A percentile compares a stretch with the other conserved stretches of the same genome.
These are phyloP conservation scores for Chymomyza caudatula DNA, from an alignment of 2,888 invertebrate species.

Conservation along the genomic window DNA sequence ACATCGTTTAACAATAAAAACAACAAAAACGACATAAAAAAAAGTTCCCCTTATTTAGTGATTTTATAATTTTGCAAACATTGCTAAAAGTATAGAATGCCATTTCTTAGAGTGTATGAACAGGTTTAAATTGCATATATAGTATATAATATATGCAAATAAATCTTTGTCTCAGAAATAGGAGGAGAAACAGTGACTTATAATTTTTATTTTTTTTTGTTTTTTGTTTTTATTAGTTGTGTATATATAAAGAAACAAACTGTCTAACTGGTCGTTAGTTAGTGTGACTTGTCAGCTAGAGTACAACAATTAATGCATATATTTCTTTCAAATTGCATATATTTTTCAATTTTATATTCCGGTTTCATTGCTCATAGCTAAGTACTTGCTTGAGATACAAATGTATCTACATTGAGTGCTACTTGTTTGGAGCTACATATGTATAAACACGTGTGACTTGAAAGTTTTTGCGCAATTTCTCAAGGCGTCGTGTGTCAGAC, in stretches of 20 bases:
- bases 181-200: background rate
- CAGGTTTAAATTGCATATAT: conserved; percentile 11
- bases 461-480: background rate
- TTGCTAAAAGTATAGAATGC: background rate
- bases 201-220: background rate
- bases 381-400: background rate
- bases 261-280: background rate
- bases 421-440: background rate
- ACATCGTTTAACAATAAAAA: background rate
- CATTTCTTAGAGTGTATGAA: conserved; percentile 16
- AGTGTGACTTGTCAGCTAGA: background rate
- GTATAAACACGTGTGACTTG: background rate
- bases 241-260: background rate
- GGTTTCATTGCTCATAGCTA: background rate
- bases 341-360: background rate
- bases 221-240: background rate
- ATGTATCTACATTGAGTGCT: too few relatives aligned
- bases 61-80: background rate
- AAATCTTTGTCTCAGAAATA: background rate
- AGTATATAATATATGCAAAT: conserved; percentile 23
- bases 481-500: background rate
- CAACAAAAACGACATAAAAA: background rate
- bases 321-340: background rate
- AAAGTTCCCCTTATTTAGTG: background rate
- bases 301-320: background rate